phyloP scores from a whole-genome alignment of 1,140 invertebrate species.

The Zaprionus kolodkinae region DNA sequence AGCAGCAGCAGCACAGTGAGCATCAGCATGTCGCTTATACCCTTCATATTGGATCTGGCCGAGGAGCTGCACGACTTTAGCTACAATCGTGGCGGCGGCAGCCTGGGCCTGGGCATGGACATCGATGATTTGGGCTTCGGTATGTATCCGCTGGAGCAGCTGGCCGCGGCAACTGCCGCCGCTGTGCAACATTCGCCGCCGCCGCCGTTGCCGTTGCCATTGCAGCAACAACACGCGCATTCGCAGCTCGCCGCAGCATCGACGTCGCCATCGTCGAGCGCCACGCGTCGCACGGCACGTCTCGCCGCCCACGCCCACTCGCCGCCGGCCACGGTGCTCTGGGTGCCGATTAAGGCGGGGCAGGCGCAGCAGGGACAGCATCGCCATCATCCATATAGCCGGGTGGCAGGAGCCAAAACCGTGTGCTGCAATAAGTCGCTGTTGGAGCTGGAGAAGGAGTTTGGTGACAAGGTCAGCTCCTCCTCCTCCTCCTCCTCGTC shows the following conservation, averaged over 20 bases:
- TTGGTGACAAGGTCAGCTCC: constrained; percentile 53
- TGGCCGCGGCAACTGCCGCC: constrained; percentile 46
- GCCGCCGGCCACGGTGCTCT: constrained; percentile 52
- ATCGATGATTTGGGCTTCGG: constrained; percentile 76
- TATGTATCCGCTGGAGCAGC: constrained; percentile 72
- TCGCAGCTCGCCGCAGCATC: constrained; percentile 29
- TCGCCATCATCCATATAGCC: constrained; percentile 77
- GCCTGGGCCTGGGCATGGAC: constrained; percentile 66
- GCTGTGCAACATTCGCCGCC: constrained; percentile 34
- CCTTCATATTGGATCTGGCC: constrained; percentile 81
- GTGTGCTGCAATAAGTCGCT: constrained; percentile 75
- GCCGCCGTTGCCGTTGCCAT: background rate
- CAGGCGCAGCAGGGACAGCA: constrained; percentile 51
- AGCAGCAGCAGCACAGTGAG: background rate
- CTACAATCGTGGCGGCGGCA: constrained; percentile 52
- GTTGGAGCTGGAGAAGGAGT: constrained; percentile 72
- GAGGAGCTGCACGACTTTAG: constrained; percentile 80
- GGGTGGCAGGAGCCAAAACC: constrained; percentile 71
- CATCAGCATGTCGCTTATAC: constrained; percentile 74
- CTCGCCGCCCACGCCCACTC: constrained; percentile 47
- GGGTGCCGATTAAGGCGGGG: constrained; percentile 71
- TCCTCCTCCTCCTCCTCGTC: too few relatives aligned
- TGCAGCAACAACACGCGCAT: constrained; percentile 32
- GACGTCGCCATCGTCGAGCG: constrained; percentile 37
- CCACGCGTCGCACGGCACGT: constrained; percentile 38